Conservation (phyloP, 2,888 invertebrate species). For the Drosophila aldrichi region DNA sequence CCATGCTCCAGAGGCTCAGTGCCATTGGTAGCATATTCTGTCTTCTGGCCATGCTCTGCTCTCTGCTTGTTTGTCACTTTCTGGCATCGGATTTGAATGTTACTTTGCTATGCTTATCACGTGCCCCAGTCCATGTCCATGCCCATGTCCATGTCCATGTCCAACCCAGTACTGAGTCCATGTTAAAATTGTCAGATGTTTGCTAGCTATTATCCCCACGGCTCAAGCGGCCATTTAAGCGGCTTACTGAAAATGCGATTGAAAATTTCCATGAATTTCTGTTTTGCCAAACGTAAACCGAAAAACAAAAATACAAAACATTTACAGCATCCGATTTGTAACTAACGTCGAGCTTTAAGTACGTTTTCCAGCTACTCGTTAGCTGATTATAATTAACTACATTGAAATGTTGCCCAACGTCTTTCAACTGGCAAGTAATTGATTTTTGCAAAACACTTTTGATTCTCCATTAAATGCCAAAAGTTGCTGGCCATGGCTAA, state of each 20-base stretch:
- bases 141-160: constrained; percentile 3
- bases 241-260: constrained; percentile 73
- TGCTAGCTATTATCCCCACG: constrained; percentile 50
- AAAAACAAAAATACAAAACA: constrained; percentile 9
- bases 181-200: constrained; percentile 42
- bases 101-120: constrained; percentile 69
- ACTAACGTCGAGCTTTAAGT: background rate
- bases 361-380: constrained; percentile 7
- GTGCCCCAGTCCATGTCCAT: constrained; percentile 37
- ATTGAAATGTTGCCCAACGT: constrained; percentile 22
- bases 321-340: constrained; percentile 6
- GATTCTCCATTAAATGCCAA: constrained; percentile 48
- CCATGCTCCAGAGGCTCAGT: constrained; percentile 42
- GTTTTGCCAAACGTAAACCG: constrained; percentile 17
- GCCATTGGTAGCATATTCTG: constrained; percentile 15
- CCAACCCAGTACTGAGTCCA: background rate
- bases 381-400: constrained; percentile 50
- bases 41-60: constrained; percentile 14
- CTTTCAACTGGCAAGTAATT: constrained; percentile 52
- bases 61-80: constrained; percentile 65
- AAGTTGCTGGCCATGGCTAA: constrained; percentile 24
- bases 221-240: constrained; percentile 74
- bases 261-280: constrained; percentile 62
- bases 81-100: constrained; percentile 65
- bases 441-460: constrained; percentile 68